phyloP scores from a whole-genome alignment of 2,113 vertebrate species.

The Thamnophis sirtalis region DNA sequence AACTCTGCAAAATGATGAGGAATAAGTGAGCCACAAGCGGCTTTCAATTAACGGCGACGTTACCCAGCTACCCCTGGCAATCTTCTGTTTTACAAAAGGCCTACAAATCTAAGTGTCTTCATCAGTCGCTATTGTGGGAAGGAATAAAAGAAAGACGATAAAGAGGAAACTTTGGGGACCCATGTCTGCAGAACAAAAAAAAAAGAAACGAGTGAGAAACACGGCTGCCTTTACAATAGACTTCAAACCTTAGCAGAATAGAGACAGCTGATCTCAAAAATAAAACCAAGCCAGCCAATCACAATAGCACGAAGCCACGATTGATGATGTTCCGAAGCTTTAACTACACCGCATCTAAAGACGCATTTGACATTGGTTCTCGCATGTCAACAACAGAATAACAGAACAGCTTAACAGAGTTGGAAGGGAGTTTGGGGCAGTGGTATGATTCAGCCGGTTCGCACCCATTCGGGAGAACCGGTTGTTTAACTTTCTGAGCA shows the following conservation, averaged over 20 bases:
- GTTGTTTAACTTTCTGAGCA: too few species aligned
- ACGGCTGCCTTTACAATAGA: constrained; percentile 20
- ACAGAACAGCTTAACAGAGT: not conserved
- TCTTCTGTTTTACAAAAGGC: constrained; percentile 1
- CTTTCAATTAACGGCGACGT: constrained; percentile 48
- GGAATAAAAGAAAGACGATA: constrained; percentile 28
- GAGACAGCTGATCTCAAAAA: constrained; percentile 11
- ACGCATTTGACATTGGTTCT: constrained; percentile 35
- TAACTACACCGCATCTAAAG: constrained; percentile 21
- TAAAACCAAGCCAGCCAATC: not conserved
- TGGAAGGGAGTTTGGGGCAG: not conserved
- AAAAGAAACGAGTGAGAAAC: constrained; percentile 44
- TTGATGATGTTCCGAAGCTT: constrained; percentile 38
- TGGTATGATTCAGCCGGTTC: too few species aligned
- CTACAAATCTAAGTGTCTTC: constrained; percentile 34
- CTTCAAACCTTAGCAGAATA: constrained; percentile 11
- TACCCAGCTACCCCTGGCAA: constrained; percentile 29
- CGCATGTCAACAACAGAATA: not conserved
- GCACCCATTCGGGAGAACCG: too few species aligned
- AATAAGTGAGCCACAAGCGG: constrained; percentile 23
- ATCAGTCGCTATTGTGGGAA: constrained; percentile 37
- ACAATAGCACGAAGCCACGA: constrained; percentile 14
- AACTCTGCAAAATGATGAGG: constrained; percentile 1
- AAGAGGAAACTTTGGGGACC: constrained; percentile 22
- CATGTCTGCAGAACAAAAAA: constrained; percentile 28